Evolutionary conservation across 2,888 invertebrate species (phyloP).

Genomic region (Drosophila mercatorum): DNA sequence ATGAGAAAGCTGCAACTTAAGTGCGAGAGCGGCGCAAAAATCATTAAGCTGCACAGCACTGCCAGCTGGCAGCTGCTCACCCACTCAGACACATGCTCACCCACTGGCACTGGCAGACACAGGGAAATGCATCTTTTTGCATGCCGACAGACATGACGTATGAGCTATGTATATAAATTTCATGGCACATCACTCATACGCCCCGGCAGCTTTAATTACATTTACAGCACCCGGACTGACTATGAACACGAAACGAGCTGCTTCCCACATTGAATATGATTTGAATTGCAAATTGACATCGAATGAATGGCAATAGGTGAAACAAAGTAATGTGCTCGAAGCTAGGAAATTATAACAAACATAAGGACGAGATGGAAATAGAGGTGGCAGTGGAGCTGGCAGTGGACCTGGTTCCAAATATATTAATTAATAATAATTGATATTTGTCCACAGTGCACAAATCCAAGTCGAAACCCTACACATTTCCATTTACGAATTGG

Average conservation of each 20-base stretch:
- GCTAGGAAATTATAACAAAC: not conserved
- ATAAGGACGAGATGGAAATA: no score
- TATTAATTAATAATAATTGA: not conserved
- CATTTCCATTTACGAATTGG: conserved; percentile 10
- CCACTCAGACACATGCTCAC: conserved; percentile 14
- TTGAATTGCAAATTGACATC: conserved; percentile 9
- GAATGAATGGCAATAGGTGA: not conserved
- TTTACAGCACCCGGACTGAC: conserved; percentile 9
- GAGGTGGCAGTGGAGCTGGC: no score
- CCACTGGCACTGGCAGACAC: conserved; percentile 18
- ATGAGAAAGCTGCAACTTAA: conserved; percentile 60
- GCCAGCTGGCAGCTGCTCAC: not conserved
- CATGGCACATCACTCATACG: conserved; percentile 66
- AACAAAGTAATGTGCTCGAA: not conserved
- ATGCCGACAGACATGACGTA: conserved; percentile 62
- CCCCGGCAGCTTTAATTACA: conserved; percentile 59
- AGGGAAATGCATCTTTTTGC: conserved; percentile 44
- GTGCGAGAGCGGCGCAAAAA: conserved; percentile 68
- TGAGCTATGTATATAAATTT: conserved; percentile 70
- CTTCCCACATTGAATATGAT: conserved; percentile 3
- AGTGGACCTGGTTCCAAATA: not conserved
- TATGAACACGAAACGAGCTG: not conserved
- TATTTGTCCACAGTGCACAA: not conserved
- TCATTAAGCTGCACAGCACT: conserved; percentile 64
- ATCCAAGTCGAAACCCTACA: not conserved